Base-by-base conservation (phyloP, 2,888 invertebrate species). In the Crioceris asparagi region DNA sequence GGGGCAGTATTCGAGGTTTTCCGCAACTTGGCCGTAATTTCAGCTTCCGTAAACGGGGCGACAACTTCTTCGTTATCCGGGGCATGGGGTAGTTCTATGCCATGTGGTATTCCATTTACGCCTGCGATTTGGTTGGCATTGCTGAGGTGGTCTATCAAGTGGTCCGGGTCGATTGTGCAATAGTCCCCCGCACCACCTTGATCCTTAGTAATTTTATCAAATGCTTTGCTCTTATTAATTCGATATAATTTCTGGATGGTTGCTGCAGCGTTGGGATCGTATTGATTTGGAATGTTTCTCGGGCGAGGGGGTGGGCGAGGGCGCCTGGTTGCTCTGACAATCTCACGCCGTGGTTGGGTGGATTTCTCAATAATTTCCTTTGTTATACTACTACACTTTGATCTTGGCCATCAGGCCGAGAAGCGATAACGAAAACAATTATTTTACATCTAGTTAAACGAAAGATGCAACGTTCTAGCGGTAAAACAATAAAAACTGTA, bases 171-270 rank as follows among this genome's bases (percentile, higher is more conserved):
- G 32, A 39, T 39, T 4, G 23, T 18, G 26, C 39, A 38, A 17
- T 23, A 38, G 3, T 18, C 10, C 4, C 11, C 15, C 6, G 7
- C 12, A 10, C 3, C 15, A 10, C 17, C 32, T 7, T 21, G 10
- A n/a, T n/a, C n/a, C n/a, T 14, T 16, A 4, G 16, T 21, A 6
- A 34, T 19, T 18, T 37, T 16, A 3, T 27, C 12, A 17, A 16
- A 38, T 3, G 38, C 34, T 26, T 35, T 34, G 11, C 14, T 16
- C 7, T 29, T 4, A 3, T 17, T 19, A 3, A 7, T 12, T 12
- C 38, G 12, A 35, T 38, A 38, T 6, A 26, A n/a, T 26, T 35
- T 38, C 29, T 38, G 39, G 27, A 38, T 29, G 17, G 4, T 8
- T 8, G 39, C 23, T 1, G 39, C 35, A 15, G 11, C 39, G 3